phyloP scores from a whole-genome alignment of 2,797 vertebrate species.

The Acanthurus lineatus region DNA sequence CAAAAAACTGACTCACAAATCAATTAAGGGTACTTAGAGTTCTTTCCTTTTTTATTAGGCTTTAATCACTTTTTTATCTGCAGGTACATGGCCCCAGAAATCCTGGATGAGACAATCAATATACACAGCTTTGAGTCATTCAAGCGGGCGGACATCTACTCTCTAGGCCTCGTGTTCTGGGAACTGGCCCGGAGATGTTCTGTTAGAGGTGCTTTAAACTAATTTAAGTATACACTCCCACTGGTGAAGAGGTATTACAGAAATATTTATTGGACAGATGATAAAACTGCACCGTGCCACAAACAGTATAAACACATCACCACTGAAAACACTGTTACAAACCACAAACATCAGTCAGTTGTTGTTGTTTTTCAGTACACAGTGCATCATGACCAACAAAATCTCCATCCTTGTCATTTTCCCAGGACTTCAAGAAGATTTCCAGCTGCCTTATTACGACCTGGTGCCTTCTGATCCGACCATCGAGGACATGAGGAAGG shows the following conservation, averaged over 20 bases:
- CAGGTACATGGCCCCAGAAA: conserved; percentile 99
- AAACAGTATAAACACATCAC: background rate
- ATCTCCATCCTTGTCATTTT: conserved; percentile 12
- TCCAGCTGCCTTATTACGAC: conserved; percentile 97
- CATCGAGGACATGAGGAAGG: conserved; percentile 95
- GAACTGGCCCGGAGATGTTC: conserved; percentile 95
- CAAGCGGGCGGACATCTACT: conserved; percentile 96
- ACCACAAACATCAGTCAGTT: background rate
- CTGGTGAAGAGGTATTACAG: background rate
- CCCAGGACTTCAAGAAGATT: conserved; percentile 93
- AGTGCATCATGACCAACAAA: conserved; percentile 6
- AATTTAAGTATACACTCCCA: background rate
- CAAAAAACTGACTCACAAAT: conserved; percentile 1
- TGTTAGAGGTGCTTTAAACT: conserved; percentile 87
- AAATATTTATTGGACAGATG: background rate
- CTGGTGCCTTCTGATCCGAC: conserved; percentile 98
- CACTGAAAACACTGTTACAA: background rate
- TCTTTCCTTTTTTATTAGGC: conserved; percentile 43
- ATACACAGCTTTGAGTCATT: conserved; percentile 94
- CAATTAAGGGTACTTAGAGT: conserved; percentile 16
- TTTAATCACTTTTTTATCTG: conserved; percentile 75
- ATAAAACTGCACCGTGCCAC: background rate
- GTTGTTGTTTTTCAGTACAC: background rate
- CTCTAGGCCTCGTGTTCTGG: conserved; percentile 96
- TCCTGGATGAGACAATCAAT: conserved; percentile 96